Evolutionary conservation across 2,113 vertebrate genomes (phyloP), one percentile per base, ranked within the genome.

Genomic region (Peromyscus maniculatus): DNA sequence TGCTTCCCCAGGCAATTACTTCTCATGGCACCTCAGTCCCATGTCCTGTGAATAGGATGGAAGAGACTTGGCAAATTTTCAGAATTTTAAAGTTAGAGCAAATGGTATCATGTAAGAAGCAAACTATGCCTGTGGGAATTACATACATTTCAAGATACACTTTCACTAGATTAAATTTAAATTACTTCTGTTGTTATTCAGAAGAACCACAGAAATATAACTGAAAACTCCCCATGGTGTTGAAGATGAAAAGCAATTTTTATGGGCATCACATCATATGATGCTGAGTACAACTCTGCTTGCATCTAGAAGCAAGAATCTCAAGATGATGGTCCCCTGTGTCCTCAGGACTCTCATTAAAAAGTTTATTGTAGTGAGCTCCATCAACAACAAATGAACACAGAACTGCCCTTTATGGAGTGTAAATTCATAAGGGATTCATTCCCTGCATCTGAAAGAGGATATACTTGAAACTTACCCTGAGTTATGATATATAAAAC

Each of bases 61-160:
- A 75, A 66, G 31, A 71, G 1, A 62, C 33, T n/a, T 71, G 15
- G 28, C 3, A 57, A 24, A 43, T 87, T 92, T 93, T 96, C 59
- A 78, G 62, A 87, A 67, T 64, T 91, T 75, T 69, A 87, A 86
- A 91, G 82, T 91, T 39, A 92, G 75, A 91, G 89, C 67, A 91
- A 89, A 67, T 62, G 8, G 3, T 67, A 82, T 36, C 43, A 8
- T 74, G 0, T 67, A 72, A 80, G 33, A 87, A 87, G 21, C n/a
- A 67, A 92, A 94, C 67, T 46, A 83, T 69, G 13, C 52, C 62
- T 15, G 5, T 93, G 43, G 28, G 72, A 92, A 83, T 67, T 4
- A 39, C 33, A 17, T 87, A 39, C 2, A 4, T 83, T 62, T 22
- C 46, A 87, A 78, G 28, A 83, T 78, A 96, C 59, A 39, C 74